phyloP scores from a whole-genome alignment of 2,113 vertebrate species.

The Panthera leo region DNA sequence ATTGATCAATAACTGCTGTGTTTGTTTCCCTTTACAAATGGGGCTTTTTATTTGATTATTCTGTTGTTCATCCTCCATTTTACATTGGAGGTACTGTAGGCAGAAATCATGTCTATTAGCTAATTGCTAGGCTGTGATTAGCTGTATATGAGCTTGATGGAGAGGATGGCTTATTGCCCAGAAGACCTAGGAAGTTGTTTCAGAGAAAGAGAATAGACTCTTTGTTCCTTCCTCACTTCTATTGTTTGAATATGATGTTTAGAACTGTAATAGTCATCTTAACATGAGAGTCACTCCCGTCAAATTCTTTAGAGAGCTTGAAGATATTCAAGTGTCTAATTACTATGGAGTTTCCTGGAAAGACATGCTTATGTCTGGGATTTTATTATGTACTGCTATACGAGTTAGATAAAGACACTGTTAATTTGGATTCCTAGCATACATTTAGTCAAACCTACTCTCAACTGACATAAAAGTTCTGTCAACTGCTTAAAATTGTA shows the following conservation, averaged over 20 bases:
- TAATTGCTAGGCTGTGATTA: background rate
- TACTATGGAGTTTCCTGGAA: background rate
- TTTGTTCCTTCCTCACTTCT: background rate
- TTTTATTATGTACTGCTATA: background rate
- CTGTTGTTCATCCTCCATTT: background rate
- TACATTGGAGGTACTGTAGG: background rate
- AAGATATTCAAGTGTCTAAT: background rate
- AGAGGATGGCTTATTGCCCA: background rate
- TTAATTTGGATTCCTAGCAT: background rate
- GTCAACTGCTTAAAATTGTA: background rate
- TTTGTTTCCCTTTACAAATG: background rate
- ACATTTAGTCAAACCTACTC: background rate
- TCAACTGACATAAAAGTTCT: background rate
- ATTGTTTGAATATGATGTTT: background rate
- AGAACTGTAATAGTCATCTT: background rate
- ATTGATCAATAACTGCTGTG: background rate
- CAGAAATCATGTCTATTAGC: background rate
- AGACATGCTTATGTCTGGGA: background rate
- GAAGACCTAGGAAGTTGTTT: background rate
- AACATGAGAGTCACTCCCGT: background rate
- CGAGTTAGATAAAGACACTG: background rate
- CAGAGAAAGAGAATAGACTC: background rate
- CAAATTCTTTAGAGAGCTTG: background rate
- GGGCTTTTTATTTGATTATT: background rate
- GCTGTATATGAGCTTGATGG: background rate